Evolutionary conservation across 2,113 vertebrate genomes (phyloP).

Genomic region (human (Homo sapiens)): DNA sequence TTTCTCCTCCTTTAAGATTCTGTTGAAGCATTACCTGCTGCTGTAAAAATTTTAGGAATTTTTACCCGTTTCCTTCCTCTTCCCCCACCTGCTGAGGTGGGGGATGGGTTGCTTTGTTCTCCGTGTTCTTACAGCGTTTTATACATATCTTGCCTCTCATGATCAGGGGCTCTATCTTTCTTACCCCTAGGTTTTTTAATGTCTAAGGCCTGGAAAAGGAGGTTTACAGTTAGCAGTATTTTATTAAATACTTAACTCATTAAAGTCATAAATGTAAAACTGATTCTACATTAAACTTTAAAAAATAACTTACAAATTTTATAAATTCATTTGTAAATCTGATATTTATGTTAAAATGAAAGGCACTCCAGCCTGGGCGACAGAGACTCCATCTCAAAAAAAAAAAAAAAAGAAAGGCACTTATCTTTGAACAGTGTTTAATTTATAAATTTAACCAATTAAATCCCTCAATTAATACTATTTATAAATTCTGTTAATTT

Average conservation of each 20-base stretch:
- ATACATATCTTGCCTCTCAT: background rate
- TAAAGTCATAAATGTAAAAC: background rate
- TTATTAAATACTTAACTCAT: background rate
- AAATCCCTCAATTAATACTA: background rate
- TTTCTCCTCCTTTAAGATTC: background rate
- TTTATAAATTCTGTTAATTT: background rate
- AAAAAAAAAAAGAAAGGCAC: background rate
- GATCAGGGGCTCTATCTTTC: background rate
- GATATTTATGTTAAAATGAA: background rate
- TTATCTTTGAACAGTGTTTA: background rate
- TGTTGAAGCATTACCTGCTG: background rate
- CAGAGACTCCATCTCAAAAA: no score
- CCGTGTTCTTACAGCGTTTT: background rate
- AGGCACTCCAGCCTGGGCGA: background rate
- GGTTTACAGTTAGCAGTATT: background rate
- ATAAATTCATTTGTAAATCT: background rate
- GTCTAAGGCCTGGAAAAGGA: background rate
- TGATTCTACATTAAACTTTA: background rate
- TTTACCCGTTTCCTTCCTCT: background rate
- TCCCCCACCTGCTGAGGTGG: background rate
- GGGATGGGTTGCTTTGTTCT: background rate
- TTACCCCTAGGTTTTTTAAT: background rate
- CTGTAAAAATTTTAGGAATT: no score
- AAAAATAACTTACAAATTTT: background rate
- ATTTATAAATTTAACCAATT: background rate